Percentiles rank a stretch among this genome's conserved stretches.
These are phyloP conservation scores for Syngnathus acus DNA, from an alignment of 2,797 vertebrate genomes.

Conservation along the genomic window DNA sequence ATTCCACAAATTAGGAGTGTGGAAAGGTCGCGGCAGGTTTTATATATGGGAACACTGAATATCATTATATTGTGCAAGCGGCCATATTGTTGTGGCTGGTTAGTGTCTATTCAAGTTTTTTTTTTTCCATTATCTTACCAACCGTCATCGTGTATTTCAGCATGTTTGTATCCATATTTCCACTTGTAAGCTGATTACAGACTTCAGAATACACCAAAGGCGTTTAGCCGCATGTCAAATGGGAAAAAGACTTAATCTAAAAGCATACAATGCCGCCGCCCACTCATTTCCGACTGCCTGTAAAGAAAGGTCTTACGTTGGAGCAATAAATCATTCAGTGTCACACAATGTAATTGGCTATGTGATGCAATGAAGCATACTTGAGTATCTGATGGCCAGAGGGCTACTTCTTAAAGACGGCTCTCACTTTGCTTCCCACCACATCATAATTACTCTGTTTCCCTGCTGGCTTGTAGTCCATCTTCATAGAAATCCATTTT, in stretches of 20 bases:
- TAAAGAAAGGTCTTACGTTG: slow-evolving; percentile 25
- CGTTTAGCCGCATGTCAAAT: slow-evolving; percentile 26
- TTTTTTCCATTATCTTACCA: too few species aligned
- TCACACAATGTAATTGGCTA: slow-evolving; percentile 57
- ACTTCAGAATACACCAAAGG: slow-evolving; percentile 10
- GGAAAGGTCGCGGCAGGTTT: background rate
- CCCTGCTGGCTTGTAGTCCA: slow-evolving; percentile 54
- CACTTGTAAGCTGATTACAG: slow-evolving; percentile 17
- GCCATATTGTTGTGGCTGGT: background rate
- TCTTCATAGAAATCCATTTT: slow-evolving; percentile 58
- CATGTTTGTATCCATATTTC: slow-evolving; percentile 7
- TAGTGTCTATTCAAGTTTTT: background rate
- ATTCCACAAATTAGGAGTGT: background rate
- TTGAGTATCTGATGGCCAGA: slow-evolving; percentile 50
- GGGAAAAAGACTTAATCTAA: slow-evolving; percentile 33
- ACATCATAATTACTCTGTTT: slow-evolving; percentile 66
- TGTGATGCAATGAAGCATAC: slow-evolving; percentile 49
- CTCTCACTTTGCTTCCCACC: slow-evolving; percentile 52
- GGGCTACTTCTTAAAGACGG: slow-evolving; percentile 48
- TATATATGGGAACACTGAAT: background rate
- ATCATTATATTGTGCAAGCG: background rate
- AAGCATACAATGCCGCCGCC: slow-evolving; percentile 22
- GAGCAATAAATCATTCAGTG: slow-evolving; percentile 59
- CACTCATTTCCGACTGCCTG: slow-evolving; percentile 32
- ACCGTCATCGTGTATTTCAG: background rate